These are phyloP conservation scores for Adelosebastes latens DNA, from an alignment of 2,797 vertebrate species.

Conservation along the genomic window DNA sequence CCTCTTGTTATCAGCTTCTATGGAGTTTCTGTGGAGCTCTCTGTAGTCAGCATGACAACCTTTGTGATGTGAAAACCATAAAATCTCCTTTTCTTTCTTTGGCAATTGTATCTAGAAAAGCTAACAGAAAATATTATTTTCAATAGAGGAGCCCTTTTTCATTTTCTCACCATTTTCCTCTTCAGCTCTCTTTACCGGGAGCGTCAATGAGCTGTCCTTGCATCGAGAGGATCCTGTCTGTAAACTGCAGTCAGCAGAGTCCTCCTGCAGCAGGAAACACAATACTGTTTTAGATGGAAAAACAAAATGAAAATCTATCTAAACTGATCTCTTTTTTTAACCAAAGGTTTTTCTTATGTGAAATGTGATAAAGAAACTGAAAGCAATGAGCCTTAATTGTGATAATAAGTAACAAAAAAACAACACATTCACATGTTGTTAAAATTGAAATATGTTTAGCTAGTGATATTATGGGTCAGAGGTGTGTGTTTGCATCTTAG, in stretches of 20 bases:
- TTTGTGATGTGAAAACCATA: constrained; percentile 1
- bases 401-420: background rate
- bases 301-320: background rate
- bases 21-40: constrained; percentile 4
- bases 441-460: background rate
- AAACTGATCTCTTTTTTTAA: background rate
- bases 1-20: constrained; percentile 21
- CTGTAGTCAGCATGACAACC: background rate
- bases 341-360: background rate
- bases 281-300: background rate
- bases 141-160: background rate
- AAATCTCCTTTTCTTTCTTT: background rate
- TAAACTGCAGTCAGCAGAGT: background rate
- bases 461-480: background rate
- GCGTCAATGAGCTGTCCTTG: background rate
- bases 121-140: background rate
- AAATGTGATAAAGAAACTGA: background rate
- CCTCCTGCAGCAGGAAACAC: background rate
- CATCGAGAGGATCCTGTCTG: background rate
- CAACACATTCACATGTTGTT: background rate
- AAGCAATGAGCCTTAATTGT: background rate
- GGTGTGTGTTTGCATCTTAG: background rate
- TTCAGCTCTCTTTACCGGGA: background rate
- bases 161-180: background rate
- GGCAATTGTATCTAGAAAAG: background rate